Evolutionary conservation across 2,888 invertebrate genomes (phyloP).

Genomic region (Lochmaea capreae): DNA sequence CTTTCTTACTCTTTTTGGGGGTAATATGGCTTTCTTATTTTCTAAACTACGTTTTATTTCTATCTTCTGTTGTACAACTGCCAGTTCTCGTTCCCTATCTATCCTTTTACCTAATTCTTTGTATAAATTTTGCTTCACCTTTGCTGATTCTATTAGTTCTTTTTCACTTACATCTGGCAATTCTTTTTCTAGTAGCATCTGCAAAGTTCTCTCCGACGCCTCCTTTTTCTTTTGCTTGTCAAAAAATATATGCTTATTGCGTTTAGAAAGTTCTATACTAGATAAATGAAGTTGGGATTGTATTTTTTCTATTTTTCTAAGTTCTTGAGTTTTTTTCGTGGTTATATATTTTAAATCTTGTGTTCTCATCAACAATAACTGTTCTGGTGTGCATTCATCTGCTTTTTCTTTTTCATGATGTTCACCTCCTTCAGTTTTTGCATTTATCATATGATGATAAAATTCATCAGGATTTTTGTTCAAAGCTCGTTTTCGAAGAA

Average conservation of each 20-base stretch:
- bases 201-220: conserved; percentile 67
- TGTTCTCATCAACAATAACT: conserved; percentile 88
- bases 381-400: conserved; percentile 83
- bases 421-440: conserved; percentile 72
- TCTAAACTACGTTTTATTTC: conserved; percentile 77
- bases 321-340: conserved; percentile 86
- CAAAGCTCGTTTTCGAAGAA: conserved; percentile 85
- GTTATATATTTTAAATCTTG: conserved; percentile 92
- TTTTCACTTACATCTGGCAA: conserved; percentile 72
- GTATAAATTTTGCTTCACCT: conserved; percentile 74
- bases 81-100: conserved; percentile 80
- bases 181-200: conserved; percentile 68
- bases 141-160: conserved; percentile 68
- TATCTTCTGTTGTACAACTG: conserved; percentile 82
- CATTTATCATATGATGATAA: conserved; percentile 96
- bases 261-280: conserved; percentile 75
- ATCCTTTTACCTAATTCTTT: conserved; percentile 81
- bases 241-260: conserved; percentile 86
- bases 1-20: conserved; percentile 73
- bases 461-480: conserved; percentile 99
- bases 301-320: conserved; percentile 79
- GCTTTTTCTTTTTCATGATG: conserved; percentile 78
- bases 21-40: conserved; percentile 70
- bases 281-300: conserved; percentile 86
- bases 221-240: conserved; percentile 79